Evolutionary conservation across 2,888 invertebrate species (phyloP).

Genomic region (Thera obeliscata): DNA sequence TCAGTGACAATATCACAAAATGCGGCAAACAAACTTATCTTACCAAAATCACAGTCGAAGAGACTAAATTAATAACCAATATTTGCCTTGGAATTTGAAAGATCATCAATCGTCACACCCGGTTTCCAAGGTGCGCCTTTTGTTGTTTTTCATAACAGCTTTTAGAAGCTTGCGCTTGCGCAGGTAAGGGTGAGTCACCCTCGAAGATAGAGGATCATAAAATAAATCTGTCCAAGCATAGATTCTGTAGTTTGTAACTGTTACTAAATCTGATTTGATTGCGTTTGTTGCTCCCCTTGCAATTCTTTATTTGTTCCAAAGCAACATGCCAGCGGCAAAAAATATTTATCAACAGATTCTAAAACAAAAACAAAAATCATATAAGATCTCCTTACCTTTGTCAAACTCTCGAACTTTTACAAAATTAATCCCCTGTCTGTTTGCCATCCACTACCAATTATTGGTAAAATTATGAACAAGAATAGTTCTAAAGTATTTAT

Average conservation of each 20-base stretch:
- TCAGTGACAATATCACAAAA: not conserved
- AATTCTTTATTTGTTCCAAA: too few species aligned
- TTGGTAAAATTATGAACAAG: too few species aligned
- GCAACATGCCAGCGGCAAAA: too few species aligned
- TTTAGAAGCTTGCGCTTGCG: slow-evolving; percentile 33
- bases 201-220: not conserved
- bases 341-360: too few species aligned
- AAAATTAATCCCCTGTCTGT: too few species aligned
- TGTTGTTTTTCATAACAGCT: slow-evolving; percentile 35
- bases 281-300: too few species aligned
- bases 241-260: not conserved
- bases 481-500: too few species aligned
- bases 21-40: not conserved
- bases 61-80: slow-evolving; percentile 25
- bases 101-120: slow-evolving; percentile 27
- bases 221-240: not conserved
- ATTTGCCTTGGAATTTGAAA: slow-evolving; percentile 28
- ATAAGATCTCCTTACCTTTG: too few species aligned
- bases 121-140: slow-evolving; percentile 35
- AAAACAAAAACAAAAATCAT: too few species aligned
- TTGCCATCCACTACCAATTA: too few species aligned
- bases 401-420: too few species aligned
- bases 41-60: not conserved
- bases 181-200: slow-evolving; percentile 37
- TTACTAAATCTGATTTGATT: not conserved